phyloP scores from a whole-genome alignment of 2,113 vertebrate species.

The Tichodroma muraria region DNA sequence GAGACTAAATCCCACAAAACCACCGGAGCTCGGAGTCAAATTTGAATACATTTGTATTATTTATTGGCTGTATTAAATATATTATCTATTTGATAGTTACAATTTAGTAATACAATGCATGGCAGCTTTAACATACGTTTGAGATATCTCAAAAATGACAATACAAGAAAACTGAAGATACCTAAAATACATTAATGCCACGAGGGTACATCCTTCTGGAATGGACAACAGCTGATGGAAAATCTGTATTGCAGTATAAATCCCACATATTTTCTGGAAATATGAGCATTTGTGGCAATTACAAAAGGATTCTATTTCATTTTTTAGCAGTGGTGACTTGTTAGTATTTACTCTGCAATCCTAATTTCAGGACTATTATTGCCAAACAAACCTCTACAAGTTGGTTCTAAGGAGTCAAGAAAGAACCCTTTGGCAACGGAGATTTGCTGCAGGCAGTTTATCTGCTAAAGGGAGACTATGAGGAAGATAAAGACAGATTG shows the following conservation, averaged over 20 bases:
- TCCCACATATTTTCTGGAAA: not conserved
- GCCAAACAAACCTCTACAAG: not conserved
- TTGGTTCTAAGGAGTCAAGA: not conserved
- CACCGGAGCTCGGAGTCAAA: not conserved
- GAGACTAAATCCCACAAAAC: not conserved
- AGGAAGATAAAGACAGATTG: conserved; percentile 24
- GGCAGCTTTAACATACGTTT: conserved; percentile 71
- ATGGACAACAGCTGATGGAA: conserved; percentile 59
- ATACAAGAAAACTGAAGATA: conserved; percentile 60
- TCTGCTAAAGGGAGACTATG: conserved; percentile 36
- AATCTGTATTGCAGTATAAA: not conserved
- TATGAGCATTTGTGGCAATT: not conserved
- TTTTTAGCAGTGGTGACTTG: conserved; percentile 8
- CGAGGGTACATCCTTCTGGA: conserved; percentile 63
- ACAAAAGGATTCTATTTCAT: not conserved
- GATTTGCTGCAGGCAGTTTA: conserved; percentile 23
- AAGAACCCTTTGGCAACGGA: conserved; percentile 52
- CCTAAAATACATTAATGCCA: conserved; percentile 66
- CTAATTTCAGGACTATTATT: not conserved
- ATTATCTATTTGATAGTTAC: conserved; percentile 86
- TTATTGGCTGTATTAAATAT: conserved; percentile 85
- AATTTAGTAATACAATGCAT: conserved; percentile 82
- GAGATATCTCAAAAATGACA: conserved; percentile 66
- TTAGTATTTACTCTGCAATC: conserved; percentile 40
- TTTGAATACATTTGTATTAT: conserved; percentile 66